These are phyloP conservation scores for Silurus meridionalis DNA, from an alignment of 2,113 vertebrate genomes.

Conservation along the genomic window DNA sequence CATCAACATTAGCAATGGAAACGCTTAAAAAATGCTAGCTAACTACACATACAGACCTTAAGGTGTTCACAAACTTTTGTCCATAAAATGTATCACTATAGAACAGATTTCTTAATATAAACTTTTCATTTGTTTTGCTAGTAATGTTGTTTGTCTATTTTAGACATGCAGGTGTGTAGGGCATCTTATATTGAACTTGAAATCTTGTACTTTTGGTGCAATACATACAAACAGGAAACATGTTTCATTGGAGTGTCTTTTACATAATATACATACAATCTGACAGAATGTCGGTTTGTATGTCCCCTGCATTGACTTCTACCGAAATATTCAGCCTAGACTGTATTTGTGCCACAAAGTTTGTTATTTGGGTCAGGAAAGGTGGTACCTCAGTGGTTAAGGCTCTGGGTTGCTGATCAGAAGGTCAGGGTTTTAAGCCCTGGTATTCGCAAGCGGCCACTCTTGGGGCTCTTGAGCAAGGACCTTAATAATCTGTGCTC, in stretches of 20 bases:
- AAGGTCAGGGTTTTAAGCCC: too few relatives aligned
- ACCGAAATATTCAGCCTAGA: too few relatives aligned
- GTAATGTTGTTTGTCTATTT: background rate
- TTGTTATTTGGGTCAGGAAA: too few relatives aligned
- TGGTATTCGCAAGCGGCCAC: too few relatives aligned
- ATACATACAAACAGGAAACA: background rate
- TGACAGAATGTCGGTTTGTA: background rate
- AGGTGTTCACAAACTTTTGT: too few relatives aligned
- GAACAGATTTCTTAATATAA: background rate
- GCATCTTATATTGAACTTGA: background rate
- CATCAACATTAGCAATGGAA: background rate
- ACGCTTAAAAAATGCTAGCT: background rate
- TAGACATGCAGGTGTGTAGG: background rate
- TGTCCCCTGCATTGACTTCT: too few relatives aligned
- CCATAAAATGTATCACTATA: background rate
- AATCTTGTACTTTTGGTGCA: background rate
- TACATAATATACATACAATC: background rate
- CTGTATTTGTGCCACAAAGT: too few relatives aligned
- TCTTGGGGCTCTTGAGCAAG: too few relatives aligned
- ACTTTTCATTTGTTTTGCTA: background rate
- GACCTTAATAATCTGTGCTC: too few relatives aligned
- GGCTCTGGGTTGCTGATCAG: too few relatives aligned
- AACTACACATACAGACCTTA: too few relatives aligned
- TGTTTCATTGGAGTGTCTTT: background rate
- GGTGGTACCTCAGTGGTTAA: too few relatives aligned